Base-by-base conservation (phyloP, 2,113 vertebrate genomes). In the Falco punctatus region DNA sequence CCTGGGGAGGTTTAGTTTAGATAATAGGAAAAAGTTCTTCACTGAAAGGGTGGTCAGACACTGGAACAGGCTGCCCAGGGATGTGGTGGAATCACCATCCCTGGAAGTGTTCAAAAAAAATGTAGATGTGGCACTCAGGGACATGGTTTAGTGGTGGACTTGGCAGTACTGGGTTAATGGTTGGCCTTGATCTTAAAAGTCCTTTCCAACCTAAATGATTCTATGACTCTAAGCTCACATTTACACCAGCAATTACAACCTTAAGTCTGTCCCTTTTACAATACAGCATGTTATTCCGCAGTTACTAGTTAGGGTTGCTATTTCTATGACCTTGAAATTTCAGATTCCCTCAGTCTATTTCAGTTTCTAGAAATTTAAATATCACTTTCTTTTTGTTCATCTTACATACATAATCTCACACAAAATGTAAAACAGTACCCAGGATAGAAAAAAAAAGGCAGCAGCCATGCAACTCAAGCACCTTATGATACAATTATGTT, bases 391-490 rank as follows among this genome's bases (percentile, higher is more conserved):
- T 91, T 84, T 69, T n/a, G 57, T 46, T 93, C 7, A 22, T 73
- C 32, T 88, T 46, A 22, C 23, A 42, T 5, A 20, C 0, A 1
- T 65, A 24, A 44, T 64, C 48, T 81, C 38, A 73, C 4, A 78
- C 11, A 64, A 78, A 58, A 69, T 58, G 52, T 52, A 77, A 51
- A 57, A 51, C 8, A 40, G n/a, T 40, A 59, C 52, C 7, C 46
- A 11, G 8, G 23, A 8, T 38, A 38, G 18, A 1, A 0, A 2
- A 13, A 24, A 44, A 55, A 26, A 15, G 19, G 21, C 13, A 62
- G 35, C 32, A 92, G 33, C 20, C 33, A 82, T n/a, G 16, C 51
- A 69, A 64, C 32, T 64, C 67, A 30, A 55, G 27, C 55, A 57
- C 15, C 8, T 46, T 42, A 35, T 4, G 15, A 78, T 23, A 40